phyloP scores from a whole-genome alignment of 2,888 invertebrate genomes.

The Epirrita christyi region DNA sequence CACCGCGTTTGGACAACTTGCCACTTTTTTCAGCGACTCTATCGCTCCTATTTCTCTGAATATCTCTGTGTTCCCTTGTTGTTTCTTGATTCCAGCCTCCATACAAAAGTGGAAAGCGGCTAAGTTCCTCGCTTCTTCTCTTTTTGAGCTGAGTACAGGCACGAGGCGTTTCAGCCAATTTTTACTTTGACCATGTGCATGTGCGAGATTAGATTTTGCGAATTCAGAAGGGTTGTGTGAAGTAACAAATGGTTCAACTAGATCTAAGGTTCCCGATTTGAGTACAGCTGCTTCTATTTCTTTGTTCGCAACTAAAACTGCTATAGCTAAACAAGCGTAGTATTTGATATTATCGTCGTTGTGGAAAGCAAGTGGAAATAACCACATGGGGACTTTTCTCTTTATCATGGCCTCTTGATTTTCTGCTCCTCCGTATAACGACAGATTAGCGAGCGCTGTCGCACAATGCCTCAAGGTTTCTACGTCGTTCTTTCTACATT shows the following conservation, averaged over 20 bases:
- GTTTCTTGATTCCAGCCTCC: constrained; percentile 99
- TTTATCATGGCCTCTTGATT: constrained; percentile 99
- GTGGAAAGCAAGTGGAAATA: constrained; percentile 98
- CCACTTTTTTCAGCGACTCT: constrained; percentile 97
- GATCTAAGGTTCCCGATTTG: constrained; percentile 97
- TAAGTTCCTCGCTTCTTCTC: constrained; percentile 97
- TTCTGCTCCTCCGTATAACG: constrained; percentile 97
- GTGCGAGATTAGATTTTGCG: constrained; percentile 95
- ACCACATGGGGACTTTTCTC: constrained; percentile 97
- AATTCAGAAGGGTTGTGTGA: constrained; percentile 98
- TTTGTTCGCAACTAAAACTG: constrained; percentile 97
- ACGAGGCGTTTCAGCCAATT: constrained; percentile 97
- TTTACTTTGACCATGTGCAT: constrained; percentile 98
- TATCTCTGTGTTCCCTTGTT: constrained; percentile 95
- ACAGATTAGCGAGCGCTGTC: constrained; percentile 97
- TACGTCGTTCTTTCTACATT: constrained; percentile 96
- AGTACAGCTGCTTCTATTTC: constrained; percentile 98
- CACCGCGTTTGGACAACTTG: constrained; percentile 98
- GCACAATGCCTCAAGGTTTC: constrained; percentile 98
- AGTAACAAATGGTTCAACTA: constrained; percentile 98
- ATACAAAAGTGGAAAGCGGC: constrained; percentile 99
- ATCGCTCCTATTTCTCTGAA: constrained; percentile 98
- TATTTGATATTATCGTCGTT: constrained; percentile 98
- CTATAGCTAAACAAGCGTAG: constrained; percentile 99
- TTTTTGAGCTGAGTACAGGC: constrained; percentile 96